Evolutionary conservation across 2,797 vertebrate genomes (phyloP), one percentile per base, ranked within the genome.

Genomic region (Sebastes baramenuke): DNA sequence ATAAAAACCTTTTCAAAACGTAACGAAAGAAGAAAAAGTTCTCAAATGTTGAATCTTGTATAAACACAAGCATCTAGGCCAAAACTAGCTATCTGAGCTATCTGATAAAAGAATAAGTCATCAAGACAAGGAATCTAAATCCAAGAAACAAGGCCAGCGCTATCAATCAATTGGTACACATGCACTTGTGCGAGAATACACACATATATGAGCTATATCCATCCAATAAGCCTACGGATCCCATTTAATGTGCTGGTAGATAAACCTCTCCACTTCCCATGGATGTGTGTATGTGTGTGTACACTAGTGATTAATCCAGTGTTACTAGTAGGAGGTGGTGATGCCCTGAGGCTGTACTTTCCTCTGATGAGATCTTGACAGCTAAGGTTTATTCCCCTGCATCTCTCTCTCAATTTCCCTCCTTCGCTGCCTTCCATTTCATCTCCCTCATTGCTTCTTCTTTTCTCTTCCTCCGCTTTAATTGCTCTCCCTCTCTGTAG

Each of bases 321-420:
- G 84, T 87, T 93, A 91, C 87, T 82, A 80, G 89, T 69, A 77
- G 81, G 86, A 90, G 91, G 87, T 81, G 84, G 88, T 84, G 87
- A 83, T 80, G 64, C 81, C 92, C 86, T 12, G 75, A 77, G 93
- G 93, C 92, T 89, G 75, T 87, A 87, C 90, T 91, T 89, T 86
- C 64, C 81, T 86, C 88, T 88, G 92, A 93, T 91, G 92, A 91
- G 88, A 89, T 89, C 89, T 93, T 93, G 93, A 93, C 94, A 92
- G 87, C 83, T 79, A 62, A 82, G 82, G 87, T 92, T 93, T 92
- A 92, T 85, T 87, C 85, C 70, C 79, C 82, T 62, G 61, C 80
- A 86, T 89, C 76, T 79, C 65, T 71, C 78, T 84, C 77, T 83
- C 84, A 58, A 38, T 78, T 79, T 74, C 34, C 62, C 75, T 68